Conservation (phyloP, 92 coral and sea anemone genomes). For the Heteractis magnifica region DNA sequence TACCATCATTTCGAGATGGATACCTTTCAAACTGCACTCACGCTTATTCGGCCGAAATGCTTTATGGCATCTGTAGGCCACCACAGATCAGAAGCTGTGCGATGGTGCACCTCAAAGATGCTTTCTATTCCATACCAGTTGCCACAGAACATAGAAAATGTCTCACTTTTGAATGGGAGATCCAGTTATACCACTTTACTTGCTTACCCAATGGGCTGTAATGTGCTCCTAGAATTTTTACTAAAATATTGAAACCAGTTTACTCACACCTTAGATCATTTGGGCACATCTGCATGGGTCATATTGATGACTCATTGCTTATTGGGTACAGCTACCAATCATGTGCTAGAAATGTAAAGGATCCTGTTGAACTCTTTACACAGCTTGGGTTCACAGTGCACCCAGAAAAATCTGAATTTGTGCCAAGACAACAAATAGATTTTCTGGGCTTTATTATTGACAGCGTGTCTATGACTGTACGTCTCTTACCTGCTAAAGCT, state of each 20-base stretch:
- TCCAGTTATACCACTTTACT: constrained; percentile 30
- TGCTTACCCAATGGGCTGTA: constrained; percentile 52
- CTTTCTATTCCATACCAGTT: constrained; percentile 51
- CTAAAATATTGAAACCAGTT: constrained; percentile 44
- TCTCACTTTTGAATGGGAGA: constrained; percentile 56
- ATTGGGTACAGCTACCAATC: constrained; percentile 28
- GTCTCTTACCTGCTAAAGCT: too few relatives aligned
- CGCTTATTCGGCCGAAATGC: constrained; percentile 36
- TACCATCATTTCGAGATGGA: constrained; percentile 51
- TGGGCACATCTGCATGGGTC: constrained; percentile 51
- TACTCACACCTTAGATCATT: constrained; percentile 34
- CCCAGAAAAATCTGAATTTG: constrained; percentile 28
- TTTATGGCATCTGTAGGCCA: constrained; percentile 63
- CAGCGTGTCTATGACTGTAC: too few relatives aligned
- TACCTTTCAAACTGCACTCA: constrained; percentile 32
- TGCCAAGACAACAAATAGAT: constrained; percentile 15
- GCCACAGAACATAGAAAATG: constrained; percentile 42
- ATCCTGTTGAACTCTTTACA: constrained; percentile 10
- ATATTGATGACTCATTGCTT: constrained; percentile 52
- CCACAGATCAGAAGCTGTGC: too few relatives aligned
- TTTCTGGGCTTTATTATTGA: constrained; percentile 20
- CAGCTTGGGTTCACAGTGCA: constrained; percentile 37
- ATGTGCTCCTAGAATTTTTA: constrained; percentile 48
- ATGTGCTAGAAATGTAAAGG: constrained; percentile 18
- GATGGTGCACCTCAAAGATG: constrained; percentile 56